Percentiles rank a stretch among this genome's conserved stretches.
These are phyloP conservation scores for Stegostoma tigrinum DNA, from an alignment of 2,113 vertebrate species.

Conservation along the genomic window DNA sequence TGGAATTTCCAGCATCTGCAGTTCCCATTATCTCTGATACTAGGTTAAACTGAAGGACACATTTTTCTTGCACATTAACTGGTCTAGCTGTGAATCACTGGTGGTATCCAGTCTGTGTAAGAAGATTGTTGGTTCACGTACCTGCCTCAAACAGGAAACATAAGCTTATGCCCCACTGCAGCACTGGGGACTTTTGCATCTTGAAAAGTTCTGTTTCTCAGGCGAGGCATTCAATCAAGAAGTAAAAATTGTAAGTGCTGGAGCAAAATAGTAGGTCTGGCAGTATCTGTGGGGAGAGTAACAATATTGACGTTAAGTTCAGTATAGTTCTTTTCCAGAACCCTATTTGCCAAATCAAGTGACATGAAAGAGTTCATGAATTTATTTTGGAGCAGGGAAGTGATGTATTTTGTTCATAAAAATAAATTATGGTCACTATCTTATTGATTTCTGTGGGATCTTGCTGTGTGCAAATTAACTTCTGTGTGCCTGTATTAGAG, in stretches of 20 bases:
- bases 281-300: too few relatives aligned
- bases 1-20: too few relatives aligned
- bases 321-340: too few relatives aligned
- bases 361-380: background rate
- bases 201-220: background rate
- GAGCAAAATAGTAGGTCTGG: too few relatives aligned
- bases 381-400: background rate
- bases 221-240: background rate
- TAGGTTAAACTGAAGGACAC: background rate
- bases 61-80: background rate
- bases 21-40: too few relatives aligned
- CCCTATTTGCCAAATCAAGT: background rate
- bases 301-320: too few relatives aligned
- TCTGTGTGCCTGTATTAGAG: background rate
- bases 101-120: background rate
- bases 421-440: background rate
- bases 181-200: background rate
- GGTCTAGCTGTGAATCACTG: background rate
- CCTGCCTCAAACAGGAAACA: too few relatives aligned
- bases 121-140: background rate
- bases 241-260: too few relatives aligned
- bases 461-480: background rate
- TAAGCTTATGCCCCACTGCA: background rate
- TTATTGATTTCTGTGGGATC: background rate
- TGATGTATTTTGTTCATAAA: background rate